Percentiles rank a stretch among this genome's conserved stretches.
Evolutionary conservation across 2,113 vertebrate species (phyloP).

Genomic region (Desmodus rotundus): DNA sequence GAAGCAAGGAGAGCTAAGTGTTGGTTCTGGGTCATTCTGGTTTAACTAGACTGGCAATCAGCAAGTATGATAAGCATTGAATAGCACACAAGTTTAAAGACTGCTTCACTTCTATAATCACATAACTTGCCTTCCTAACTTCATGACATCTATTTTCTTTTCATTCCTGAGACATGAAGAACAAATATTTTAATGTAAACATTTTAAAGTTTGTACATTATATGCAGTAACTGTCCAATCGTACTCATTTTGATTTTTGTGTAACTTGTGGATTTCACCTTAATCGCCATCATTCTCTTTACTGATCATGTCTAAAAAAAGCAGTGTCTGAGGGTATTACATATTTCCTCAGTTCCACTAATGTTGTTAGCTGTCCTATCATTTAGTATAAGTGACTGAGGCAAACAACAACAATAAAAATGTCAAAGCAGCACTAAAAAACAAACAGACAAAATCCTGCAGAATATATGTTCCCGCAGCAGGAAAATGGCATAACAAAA

Average conservation of each 20-base stretch:
- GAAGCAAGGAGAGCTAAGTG: background rate
- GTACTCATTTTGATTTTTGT: background rate
- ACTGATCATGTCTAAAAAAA: background rate
- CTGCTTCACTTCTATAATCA: background rate
- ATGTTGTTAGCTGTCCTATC: background rate
- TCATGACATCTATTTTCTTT: background rate
- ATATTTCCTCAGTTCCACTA: background rate
- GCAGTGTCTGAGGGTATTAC: background rate
- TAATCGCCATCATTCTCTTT: background rate
- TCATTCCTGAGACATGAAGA: background rate
- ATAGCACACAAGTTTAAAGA: background rate
- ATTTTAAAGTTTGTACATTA: background rate
- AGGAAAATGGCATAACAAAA: slow-evolving; percentile 9
- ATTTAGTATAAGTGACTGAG: background rate
- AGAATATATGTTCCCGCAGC: background rate
- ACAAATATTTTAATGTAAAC: background rate
- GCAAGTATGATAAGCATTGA: background rate
- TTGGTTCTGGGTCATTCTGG: background rate
- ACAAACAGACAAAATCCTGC: background rate
- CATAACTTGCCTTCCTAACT: background rate
- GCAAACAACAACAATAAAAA: background rate
- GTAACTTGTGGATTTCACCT: background rate
- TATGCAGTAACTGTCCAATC: background rate
- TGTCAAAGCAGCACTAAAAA: background rate
- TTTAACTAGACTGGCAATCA: background rate